These are phyloP conservation scores for Charadrius vociferus DNA, from an alignment of 2,113 vertebrate genomes.

Conservation along the genomic window DNA sequence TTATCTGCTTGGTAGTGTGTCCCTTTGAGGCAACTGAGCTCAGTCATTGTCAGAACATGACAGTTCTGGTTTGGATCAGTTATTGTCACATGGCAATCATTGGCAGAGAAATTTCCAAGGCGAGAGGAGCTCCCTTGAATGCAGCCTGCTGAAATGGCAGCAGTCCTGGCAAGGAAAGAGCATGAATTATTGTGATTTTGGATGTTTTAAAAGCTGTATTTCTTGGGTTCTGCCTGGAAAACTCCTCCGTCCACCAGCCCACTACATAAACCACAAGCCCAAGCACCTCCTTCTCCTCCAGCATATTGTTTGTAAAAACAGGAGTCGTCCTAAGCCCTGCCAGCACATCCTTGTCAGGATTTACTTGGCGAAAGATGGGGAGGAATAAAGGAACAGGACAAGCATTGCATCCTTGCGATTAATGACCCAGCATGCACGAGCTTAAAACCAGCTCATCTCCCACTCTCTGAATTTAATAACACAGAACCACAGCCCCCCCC, in stretches of 20 bases:
- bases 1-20: accelerated
- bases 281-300: neutral
- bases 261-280: neutral
- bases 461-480: neutral
- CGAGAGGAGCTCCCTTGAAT: neutral
- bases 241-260: neutral
- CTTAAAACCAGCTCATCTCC: neutral
- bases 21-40: neutral
- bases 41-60: neutral
- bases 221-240: neutral
- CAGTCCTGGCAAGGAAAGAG: neutral
- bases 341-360: neutral
- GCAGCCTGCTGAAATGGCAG: accelerated
- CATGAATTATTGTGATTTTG: neutral
- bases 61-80: neutral
- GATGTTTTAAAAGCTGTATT: neutral
- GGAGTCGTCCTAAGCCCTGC: neutral
- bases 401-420: neutral
- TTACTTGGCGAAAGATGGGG: neutral
- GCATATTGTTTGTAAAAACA: neutral
- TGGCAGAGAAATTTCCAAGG: neutral
- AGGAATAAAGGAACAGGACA: neutral
- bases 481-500: neutral
- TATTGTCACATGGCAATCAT: accelerated
- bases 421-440: neutral